A percentile compares a stretch with the other conserved stretches of the same genome.
Evolutionary conservation across 2,888 invertebrate genomes (phyloP).

Genomic region (Drosophila affinis): DNA sequence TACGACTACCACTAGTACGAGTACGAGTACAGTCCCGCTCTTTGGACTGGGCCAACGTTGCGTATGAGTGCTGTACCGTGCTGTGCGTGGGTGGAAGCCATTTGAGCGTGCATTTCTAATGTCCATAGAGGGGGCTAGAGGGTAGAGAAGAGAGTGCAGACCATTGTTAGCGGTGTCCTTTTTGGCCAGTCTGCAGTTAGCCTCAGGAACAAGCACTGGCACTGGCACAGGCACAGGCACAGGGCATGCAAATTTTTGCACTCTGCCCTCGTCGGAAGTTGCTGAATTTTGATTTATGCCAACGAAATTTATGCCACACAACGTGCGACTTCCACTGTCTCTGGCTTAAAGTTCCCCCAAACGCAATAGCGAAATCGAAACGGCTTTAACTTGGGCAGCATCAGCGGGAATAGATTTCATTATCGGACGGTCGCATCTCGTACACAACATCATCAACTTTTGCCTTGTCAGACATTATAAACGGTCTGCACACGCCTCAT

Average conservation of each 20-base stretch:
- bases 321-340: slow-evolving; percentile 38
- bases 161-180: slow-evolving; percentile 41
- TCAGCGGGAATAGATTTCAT: slow-evolving; percentile 27
- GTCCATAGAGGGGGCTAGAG: slow-evolving; percentile 20
- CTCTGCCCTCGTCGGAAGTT: slow-evolving; percentile 82
- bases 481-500: slow-evolving; percentile 83
- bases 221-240: slow-evolving; percentile 19
- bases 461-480: slow-evolving; percentile 73
- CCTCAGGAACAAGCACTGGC: slow-evolving; percentile 11
- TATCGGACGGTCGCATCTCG: slow-evolving; percentile 53
- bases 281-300: slow-evolving; percentile 84
- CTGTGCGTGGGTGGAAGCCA: slow-evolving; percentile 72
- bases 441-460: slow-evolving; percentile 39
- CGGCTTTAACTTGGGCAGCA: slow-evolving; percentile 23
- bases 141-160: neutral
- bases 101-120: slow-evolving; percentile 75
- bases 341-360: slow-evolving; percentile 21
- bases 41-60: slow-evolving; percentile 54
- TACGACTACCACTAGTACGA: neutral
- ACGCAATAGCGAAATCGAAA: slow-evolving; percentile 1
- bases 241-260: slow-evolving; percentile 75
- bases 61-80: slow-evolving; percentile 61
- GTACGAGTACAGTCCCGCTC: slow-evolving; percentile 12
- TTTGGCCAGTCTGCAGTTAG: slow-evolving; percentile 36
- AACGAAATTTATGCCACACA: slow-evolving; percentile 79